These are phyloP conservation scores for Dinothrombium tinctorium DNA, from an alignment of 1,140 invertebrate genomes.

Conservation along the genomic window DNA sequence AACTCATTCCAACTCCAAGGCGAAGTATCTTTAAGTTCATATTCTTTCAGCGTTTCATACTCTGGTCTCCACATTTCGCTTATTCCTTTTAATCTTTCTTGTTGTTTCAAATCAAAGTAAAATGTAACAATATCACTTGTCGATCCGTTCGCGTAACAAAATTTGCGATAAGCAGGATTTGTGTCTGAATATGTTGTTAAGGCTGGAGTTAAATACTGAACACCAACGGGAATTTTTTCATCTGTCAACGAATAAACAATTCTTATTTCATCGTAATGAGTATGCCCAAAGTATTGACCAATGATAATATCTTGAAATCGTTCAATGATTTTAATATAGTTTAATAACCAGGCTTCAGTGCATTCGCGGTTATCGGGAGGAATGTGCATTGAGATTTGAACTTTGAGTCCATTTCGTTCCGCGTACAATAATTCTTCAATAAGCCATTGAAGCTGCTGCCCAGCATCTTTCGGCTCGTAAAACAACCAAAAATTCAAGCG, in stretches of 20 bases:
- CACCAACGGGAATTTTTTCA: conserved; percentile 17
- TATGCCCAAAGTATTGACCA: conserved; percentile 6
- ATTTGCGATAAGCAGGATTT: conserved; percentile 59
- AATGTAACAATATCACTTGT: no score
- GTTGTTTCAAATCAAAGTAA: no score
- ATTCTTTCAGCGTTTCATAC: no score
- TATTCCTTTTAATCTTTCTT: no score
- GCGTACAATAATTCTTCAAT: conserved; percentile 9
- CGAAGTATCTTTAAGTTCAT: no score
- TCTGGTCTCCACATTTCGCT: no score
- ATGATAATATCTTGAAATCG: conserved; percentile 6
- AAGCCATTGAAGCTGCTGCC: conserved; percentile 7
- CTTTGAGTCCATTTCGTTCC: conserved; percentile 1
- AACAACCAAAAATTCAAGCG: conserved; percentile 5
- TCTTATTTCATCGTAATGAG: conserved; percentile 13
- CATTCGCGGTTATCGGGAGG: conserved; percentile 24
- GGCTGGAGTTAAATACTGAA: conserved; percentile 24
- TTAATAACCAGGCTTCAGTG: conserved; percentile 9
- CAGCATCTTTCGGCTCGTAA: conserved; percentile 7
- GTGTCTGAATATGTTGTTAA: conserved; percentile 27
- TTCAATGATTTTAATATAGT: conserved; percentile 8
- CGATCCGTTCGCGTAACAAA: no score
- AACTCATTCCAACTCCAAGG: no score
- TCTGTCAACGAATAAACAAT: conserved; percentile 25
- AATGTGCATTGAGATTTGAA: conserved; percentile 8